Evolutionary conservation across 2,888 invertebrate species (phyloP).

Genomic region (Acrobasis suavella): DNA sequence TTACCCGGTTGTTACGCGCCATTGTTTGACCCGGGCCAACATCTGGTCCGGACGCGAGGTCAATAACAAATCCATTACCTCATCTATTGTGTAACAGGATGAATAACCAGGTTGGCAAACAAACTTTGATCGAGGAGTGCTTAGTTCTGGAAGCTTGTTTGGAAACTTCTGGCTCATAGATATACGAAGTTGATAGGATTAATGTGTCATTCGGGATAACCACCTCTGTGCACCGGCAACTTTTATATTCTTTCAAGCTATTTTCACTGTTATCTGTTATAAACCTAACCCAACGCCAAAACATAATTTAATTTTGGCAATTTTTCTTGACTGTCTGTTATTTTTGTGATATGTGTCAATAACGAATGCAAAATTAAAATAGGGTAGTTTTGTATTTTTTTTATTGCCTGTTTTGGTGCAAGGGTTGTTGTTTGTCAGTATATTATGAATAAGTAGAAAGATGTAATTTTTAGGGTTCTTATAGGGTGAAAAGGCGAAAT

Average conservation of each 20-base stretch:
- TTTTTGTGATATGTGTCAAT: no score
- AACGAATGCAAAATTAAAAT: no score
- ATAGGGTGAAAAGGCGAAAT: no score
- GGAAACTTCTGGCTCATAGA: not conserved
- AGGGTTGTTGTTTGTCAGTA: no score
- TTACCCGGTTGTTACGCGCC: not conserved
- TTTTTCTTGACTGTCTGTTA: not conserved
- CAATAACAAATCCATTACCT: conserved; percentile 24
- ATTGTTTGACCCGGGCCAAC: conserved; percentile 12
- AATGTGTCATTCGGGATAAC: not conserved
- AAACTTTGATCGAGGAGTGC: conserved; percentile 11
- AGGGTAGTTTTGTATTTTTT: no score
- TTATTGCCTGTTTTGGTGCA: no score
- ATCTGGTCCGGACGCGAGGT: conserved; percentile 21
- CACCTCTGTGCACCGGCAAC: not conserved
- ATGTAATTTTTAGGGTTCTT: no score
- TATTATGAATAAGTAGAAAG: no score
- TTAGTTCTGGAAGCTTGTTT: not conserved
- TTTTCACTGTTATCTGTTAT: no score
- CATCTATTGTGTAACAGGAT: conserved; percentile 11
- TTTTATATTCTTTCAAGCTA: not conserved
- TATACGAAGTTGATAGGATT: not conserved
- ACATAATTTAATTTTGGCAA: not conserved
- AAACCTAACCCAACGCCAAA: no score
- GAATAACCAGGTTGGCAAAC: conserved; percentile 17